Conservation (phyloP, 2,113 vertebrate genomes). For the Capreolus pygargus region DNA sequence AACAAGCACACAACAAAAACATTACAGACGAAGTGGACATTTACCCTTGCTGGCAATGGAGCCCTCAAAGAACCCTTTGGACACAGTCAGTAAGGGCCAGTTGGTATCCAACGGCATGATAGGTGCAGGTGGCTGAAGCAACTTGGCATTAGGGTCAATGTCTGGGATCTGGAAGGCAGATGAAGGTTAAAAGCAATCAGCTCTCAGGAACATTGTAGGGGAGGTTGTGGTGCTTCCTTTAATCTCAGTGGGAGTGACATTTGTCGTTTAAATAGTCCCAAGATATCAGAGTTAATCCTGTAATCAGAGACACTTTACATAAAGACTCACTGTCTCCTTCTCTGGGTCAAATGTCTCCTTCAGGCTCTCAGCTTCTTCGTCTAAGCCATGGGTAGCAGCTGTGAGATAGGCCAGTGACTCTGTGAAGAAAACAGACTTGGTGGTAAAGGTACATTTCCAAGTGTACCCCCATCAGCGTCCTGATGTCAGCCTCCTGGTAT, state of each 20-base stretch:
- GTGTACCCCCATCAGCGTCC: background rate
- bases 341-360: slow-evolving; percentile 95
- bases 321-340: slow-evolving; percentile 90
- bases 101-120: slow-evolving; percentile 98
- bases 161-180: slow-evolving; percentile 88
- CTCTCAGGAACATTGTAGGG: fast-evolving
- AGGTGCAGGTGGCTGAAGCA: slow-evolving; percentile 95
- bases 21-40: background rate
- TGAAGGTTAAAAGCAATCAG: background rate
- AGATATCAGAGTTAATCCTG: background rate
- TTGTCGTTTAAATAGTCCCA: background rate
- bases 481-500: background rate
- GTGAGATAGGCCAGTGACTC: slow-evolving; percentile 98
- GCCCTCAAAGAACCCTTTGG: slow-evolving; percentile 97
- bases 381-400: slow-evolving; percentile 95
- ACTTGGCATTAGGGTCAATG: slow-evolving; percentile 90
- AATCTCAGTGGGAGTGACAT: background rate
- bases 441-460: background rate
- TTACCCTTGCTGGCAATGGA: slow-evolving; percentile 92
- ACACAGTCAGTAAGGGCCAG: slow-evolving; percentile 96
- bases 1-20: background rate
- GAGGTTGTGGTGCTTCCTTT: background rate
- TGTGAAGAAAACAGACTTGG: slow-evolving; percentile 61
- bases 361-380: slow-evolving; percentile 94
- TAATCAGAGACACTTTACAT: background rate